A percentile compares a stretch with the other conserved stretches of the same genome.
Conservation (phyloP, 2,888 invertebrate species). For the Standfussiana lucernea region DNA sequence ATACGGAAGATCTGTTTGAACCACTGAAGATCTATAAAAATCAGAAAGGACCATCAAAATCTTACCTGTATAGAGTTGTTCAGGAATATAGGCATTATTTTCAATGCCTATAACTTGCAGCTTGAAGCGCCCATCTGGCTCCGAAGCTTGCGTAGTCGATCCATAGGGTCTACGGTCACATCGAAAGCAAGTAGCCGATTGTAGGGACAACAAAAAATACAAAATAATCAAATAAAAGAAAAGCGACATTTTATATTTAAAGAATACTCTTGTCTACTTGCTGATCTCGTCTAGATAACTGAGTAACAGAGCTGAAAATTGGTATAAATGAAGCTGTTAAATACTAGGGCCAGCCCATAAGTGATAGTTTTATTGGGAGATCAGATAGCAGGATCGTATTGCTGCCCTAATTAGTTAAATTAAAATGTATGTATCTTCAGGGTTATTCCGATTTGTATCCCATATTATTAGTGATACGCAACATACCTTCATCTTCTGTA, state of each 20-base stretch:
- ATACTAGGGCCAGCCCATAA: slow-evolving; percentile 26
- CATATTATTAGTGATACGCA: background rate
- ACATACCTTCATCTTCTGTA: background rate
- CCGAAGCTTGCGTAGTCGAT: slow-evolving; percentile 78
- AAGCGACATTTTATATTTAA: slow-evolving; percentile 25
- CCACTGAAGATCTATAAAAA: background rate
- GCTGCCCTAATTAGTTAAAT: slow-evolving; percentile 62
- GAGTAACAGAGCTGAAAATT: slow-evolving; percentile 3
- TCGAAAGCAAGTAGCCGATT: slow-evolving; percentile 72
- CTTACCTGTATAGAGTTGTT: slow-evolving; percentile 84
- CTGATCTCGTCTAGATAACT: slow-evolving; percentile 3
- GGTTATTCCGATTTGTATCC: slow-evolving; percentile 24
- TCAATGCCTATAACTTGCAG: slow-evolving; percentile 76
- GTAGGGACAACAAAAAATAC: slow-evolving; percentile 10
- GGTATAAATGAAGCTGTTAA: slow-evolving; percentile 28
- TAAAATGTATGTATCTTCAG: slow-evolving; percentile 56
- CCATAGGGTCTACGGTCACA: slow-evolving; percentile 86
- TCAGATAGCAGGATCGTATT: slow-evolving; percentile 57
- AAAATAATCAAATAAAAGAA: slow-evolving; percentile 20
- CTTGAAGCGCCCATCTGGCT: slow-evolving; percentile 83
- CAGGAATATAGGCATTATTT: slow-evolving; percentile 82
- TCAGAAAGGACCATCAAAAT: background rate
- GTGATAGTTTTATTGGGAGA: slow-evolving; percentile 35
- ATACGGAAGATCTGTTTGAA: background rate
- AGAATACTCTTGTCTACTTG: slow-evolving; percentile 8